phyloP scores from a whole-genome alignment of 92 coral and sea anemone species.

The Diadumene lineata region DNA sequence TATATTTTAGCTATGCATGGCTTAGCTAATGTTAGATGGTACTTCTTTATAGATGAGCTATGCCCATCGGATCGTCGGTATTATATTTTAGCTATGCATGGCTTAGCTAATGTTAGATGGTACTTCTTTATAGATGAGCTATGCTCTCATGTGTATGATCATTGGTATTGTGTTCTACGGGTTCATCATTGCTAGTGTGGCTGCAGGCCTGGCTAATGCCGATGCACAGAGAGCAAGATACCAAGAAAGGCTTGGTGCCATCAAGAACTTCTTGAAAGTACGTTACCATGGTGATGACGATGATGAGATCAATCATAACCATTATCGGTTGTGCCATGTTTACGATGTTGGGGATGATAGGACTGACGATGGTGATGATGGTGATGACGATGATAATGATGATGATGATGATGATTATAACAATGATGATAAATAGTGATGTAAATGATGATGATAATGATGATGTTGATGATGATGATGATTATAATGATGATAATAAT shows the following conservation, averaged over 20 bases:
- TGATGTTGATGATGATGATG: slow-evolving; percentile 3
- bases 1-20: no score
- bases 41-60: slow-evolving; percentile 63
- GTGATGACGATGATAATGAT: slow-evolving; percentile 3
- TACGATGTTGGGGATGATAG: no score
- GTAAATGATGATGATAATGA: background rate
- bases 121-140: slow-evolving; percentile 62
- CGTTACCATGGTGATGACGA: background rate
- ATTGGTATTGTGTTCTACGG: slow-evolving; percentile 89
- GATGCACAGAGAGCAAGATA: slow-evolving; percentile 87
- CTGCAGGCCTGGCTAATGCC: slow-evolving; percentile 88
- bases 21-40: no score
- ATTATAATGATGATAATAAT: background rate
- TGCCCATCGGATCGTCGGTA: slow-evolving; percentile 72
- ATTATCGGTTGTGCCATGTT: no score
- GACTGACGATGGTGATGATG: background rate
- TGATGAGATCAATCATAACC: no score
- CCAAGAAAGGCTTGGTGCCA: slow-evolving; percentile 76
- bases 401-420: slow-evolving; percentile 11
- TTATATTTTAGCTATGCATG: no score
- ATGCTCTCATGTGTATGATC: slow-evolving; percentile 70
- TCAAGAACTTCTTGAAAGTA: slow-evolving; percentile 73
- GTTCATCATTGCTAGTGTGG: slow-evolving; percentile 84
- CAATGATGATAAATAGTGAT: background rate
- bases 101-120: no score